phyloP scores from a whole-genome alignment of 2,888 invertebrate species.

The Scrobipalpa costella region DNA sequence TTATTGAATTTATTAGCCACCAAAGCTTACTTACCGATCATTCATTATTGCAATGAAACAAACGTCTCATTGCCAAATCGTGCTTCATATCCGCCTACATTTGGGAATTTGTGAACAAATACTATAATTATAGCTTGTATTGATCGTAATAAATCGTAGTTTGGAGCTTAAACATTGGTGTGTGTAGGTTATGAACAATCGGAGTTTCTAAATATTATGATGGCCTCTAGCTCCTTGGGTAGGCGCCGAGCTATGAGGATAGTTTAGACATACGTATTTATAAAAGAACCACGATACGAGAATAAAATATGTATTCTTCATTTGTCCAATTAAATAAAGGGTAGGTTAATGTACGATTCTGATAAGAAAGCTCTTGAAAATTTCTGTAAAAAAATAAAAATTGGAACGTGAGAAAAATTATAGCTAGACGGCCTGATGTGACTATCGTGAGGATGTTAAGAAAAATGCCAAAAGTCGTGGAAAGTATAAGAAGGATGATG shows the following conservation, averaged over 20 bases:
- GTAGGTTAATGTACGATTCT: too few species aligned
- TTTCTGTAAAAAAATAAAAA: too few species aligned
- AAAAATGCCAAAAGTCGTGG: too few species aligned
- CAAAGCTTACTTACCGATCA: not conserved
- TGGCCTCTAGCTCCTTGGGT: conserved; percentile 40
- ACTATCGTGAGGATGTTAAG: too few species aligned
- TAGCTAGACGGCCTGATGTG: too few species aligned
- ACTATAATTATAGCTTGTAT: conserved; percentile 49
- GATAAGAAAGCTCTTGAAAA: too few species aligned
- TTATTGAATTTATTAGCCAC: not conserved
- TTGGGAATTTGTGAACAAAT: conserved; percentile 40
- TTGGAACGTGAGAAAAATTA: too few species aligned
- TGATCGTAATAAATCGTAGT: conserved; percentile 46
- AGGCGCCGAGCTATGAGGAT: conserved; percentile 32
- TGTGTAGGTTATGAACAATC: conserved; percentile 36
- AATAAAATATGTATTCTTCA: too few species aligned
- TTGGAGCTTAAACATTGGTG: conserved; percentile 37
- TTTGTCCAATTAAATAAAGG: too few species aligned
- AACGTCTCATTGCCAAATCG: conserved; percentile 41
- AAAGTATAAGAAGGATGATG: too few species aligned
- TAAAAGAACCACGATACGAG: too few species aligned
- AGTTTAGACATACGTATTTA: not conserved
- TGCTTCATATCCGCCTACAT: conserved; percentile 47
- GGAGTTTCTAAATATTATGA: conserved; percentile 43
- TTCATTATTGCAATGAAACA: conserved; percentile 21